Percentiles rank a stretch among this genome's conserved stretches.
Conservation (phyloP, 2,888 invertebrate genomes). For the Cheilosia vulpina region DNA sequence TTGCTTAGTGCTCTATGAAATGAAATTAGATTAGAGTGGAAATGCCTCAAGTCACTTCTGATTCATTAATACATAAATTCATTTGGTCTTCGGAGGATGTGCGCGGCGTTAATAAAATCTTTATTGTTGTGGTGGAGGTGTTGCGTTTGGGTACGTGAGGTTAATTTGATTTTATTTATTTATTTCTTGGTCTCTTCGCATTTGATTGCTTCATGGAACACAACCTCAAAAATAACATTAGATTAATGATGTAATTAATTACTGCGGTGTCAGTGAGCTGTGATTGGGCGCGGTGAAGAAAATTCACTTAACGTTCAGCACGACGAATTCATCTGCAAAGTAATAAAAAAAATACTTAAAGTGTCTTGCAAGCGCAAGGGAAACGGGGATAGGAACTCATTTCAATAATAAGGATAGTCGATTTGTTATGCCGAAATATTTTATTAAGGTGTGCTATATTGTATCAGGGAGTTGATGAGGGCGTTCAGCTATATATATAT, state of each 20-base stretch:
- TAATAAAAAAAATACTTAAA: no score
- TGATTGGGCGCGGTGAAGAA: neutral
- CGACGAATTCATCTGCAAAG: no score
- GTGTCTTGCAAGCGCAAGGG: no score
- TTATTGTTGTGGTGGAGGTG: conserved; percentile 49
- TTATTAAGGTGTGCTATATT: no score
- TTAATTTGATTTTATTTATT: conserved; percentile 66
- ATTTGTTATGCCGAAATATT: no score
- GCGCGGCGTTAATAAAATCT: conserved; percentile 48
- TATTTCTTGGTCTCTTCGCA: conserved; percentile 11
- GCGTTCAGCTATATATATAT: no score
- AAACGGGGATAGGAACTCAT: no score
- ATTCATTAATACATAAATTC: conserved; percentile 63
- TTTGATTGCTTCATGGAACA: neutral
- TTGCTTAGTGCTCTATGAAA: conserved; percentile 52
- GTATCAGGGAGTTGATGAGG: no score
- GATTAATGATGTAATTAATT: neutral
- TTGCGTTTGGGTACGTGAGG: conserved; percentile 12
- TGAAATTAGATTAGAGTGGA: conserved; percentile 62
- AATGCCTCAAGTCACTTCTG: conserved; percentile 53
- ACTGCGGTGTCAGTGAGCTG: neutral
- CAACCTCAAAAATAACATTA: neutral
- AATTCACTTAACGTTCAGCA: no score
- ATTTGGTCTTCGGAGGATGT: conserved; percentile 49
- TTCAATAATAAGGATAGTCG: no score